Percentiles rank a stretch among this genome's conserved stretches.
Conservation (phyloP, 92 coral and sea anemone genomes). For the Scolanthus callimorphus region DNA sequence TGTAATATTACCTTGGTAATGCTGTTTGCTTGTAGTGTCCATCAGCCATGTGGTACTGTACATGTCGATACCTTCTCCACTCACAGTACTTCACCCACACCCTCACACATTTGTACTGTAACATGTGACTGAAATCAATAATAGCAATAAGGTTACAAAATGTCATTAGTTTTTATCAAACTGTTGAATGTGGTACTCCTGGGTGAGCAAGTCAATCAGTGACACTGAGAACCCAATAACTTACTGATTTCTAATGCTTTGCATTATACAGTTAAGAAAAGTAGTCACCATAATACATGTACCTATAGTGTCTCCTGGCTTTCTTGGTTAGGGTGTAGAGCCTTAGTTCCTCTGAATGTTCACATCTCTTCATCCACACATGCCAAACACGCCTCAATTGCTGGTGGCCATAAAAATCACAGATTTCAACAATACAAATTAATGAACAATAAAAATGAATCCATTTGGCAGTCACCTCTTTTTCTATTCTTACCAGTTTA, state of each 20-base stretch:
- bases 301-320: slow-evolving; percentile 82
- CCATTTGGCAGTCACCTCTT: too few species aligned
- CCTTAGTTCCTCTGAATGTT: slow-evolving; percentile 87
- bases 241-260: too few species aligned
- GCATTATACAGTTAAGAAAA: too few species aligned
- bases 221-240: too few species aligned
- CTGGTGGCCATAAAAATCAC: too few species aligned
- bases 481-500: slow-evolving; percentile 55
- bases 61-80: slow-evolving; percentile 65
- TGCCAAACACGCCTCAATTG: slow-evolving; percentile 66
- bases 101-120: not conserved
- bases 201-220: too few species aligned
- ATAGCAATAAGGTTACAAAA: not conserved
- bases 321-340: slow-evolving; percentile 65
- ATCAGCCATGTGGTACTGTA: slow-evolving; percentile 72
- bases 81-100: slow-evolving; percentile 64
- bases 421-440: too few species aligned
- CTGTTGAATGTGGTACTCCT: too few species aligned
- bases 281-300: not conserved
- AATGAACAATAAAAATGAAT: too few species aligned
- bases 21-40: slow-evolving; percentile 48
- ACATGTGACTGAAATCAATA: not conserved
- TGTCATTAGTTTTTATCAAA: too few species aligned
- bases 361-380: slow-evolving; percentile 85
- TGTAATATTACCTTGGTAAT: slow-evolving; percentile 63